A percentile compares a stretch with the other conserved stretches of the same genome.
Evolutionary conservation across 2,113 vertebrate species (phyloP).

Genomic region (Zonotrichia leucophrys): DNA sequence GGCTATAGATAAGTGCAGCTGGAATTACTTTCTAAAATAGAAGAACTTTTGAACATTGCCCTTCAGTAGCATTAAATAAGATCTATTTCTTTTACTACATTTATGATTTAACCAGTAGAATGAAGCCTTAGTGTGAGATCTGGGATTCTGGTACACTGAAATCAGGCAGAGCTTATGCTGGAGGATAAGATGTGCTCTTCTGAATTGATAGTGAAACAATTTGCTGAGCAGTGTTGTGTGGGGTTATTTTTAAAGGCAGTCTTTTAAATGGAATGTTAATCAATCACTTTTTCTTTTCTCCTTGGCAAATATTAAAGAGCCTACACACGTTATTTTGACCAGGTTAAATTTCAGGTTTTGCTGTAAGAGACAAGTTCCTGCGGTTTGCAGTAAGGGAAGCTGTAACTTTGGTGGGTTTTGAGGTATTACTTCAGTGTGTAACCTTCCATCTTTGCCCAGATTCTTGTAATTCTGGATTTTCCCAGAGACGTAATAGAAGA

Average conservation of each 20-base stretch:
- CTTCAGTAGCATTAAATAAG: not conserved
- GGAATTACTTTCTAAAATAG: not conserved
- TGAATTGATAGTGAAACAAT: not conserved
- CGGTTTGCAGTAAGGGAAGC: not conserved
- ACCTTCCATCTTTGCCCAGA: not conserved
- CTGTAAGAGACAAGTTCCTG: not conserved
- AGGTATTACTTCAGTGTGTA: not conserved
- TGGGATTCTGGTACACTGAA: not conserved
- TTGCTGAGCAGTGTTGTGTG: not conserved
- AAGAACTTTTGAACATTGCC: not conserved
- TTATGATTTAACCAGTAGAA: not conserved
- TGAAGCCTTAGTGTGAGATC: not conserved
- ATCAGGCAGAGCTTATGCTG: not conserved
- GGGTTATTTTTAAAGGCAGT: not conserved
- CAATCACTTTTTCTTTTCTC: not conserved
- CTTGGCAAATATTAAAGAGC: not conserved
- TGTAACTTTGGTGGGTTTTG: rapidly evolving
- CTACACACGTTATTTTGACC: not conserved
- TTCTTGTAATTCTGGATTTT: not conserved
- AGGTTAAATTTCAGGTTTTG: not conserved
- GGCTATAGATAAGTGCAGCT: not conserved
- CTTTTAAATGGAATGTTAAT: not conserved
- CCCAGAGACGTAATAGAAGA: not conserved
- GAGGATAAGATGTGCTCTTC: not conserved
- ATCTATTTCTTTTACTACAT: not conserved